A percentile compares a stretch with the other conserved stretches of the same genome.
These are phyloP conservation scores for Platyscapa corneri DNA, from an alignment of 1,140 invertebrate genomes.

Conservation along the genomic window DNA sequence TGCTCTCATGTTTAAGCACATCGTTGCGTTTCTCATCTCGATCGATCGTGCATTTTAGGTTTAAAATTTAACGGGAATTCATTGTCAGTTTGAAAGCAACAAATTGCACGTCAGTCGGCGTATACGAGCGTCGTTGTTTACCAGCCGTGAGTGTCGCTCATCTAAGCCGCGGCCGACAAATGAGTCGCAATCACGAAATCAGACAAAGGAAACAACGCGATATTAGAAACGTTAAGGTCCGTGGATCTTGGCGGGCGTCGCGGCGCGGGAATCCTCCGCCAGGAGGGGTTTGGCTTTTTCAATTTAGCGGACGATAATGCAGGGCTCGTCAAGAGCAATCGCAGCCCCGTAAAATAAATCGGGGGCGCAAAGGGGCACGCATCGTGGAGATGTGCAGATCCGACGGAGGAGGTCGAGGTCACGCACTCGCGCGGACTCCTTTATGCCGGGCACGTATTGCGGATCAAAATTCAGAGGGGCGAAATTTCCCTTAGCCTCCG, in stretches of 20 bases:
- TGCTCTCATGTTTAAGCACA: no score
- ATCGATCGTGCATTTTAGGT: no score
- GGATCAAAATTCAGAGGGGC: conserved; percentile 6
- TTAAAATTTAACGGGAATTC: no score
- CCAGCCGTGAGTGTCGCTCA: background rate
- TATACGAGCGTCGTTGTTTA: background rate
- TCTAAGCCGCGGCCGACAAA: background rate
- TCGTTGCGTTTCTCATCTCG: no score
- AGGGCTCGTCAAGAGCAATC: background rate
- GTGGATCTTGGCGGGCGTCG: background rate
- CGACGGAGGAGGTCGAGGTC: background rate
- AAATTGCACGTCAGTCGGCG: background rate
- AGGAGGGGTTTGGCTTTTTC: background rate
- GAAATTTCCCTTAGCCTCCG: background rate
- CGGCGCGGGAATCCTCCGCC: no score
- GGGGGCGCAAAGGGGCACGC: background rate
- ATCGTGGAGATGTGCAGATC: background rate
- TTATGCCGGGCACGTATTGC: conserved; percentile 18
- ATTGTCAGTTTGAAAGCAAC: no score
- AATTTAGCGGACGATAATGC: background rate
- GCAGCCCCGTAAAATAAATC: no score
- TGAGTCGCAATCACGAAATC: background rate
- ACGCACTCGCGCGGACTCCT: background rate
- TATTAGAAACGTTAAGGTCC: background rate
- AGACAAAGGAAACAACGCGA: background rate